These are phyloP conservation scores for Turnix velox DNA, from an alignment of 2,113 vertebrate species.

Conservation along the genomic window DNA sequence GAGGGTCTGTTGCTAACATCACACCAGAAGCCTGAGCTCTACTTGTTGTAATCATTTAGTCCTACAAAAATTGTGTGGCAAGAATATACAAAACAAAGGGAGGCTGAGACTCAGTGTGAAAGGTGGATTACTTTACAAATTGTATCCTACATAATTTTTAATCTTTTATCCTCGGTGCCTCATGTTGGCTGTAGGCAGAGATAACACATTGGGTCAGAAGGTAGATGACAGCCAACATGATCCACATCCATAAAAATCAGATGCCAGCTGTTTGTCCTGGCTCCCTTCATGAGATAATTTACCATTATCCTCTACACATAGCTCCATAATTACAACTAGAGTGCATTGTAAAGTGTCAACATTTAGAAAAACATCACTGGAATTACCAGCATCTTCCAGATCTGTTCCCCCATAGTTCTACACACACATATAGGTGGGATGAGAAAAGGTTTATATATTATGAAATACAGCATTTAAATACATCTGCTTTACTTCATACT, in stretches of 20 bases:
- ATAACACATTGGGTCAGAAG: neutral
- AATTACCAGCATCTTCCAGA: neutral
- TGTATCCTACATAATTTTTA: neutral
- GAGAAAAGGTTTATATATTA: neutral
- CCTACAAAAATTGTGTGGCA: neutral
- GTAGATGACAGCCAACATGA: neutral
- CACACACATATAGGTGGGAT: neutral
- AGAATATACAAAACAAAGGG: neutral
- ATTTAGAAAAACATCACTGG: neutral
- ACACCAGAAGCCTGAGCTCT: neutral
- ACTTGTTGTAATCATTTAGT: neutral
- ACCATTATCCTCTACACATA: neutral
- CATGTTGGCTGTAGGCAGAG: neutral
- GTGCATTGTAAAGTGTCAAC: neutral
- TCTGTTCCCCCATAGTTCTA: neutral
- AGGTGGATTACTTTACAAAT: neutral
- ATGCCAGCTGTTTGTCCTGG: neutral
- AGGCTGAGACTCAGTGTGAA: neutral
- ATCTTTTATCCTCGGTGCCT: neutral
- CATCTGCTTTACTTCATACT: neutral
- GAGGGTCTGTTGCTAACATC: conserved; percentile 17
- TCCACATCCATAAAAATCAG: neutral
- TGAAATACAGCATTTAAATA: neutral
- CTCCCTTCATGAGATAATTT: neutral
- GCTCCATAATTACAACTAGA: neutral